Conservation (phyloP, 2,888 invertebrate genomes). For the Pardosa pseudoannulata region DNA sequence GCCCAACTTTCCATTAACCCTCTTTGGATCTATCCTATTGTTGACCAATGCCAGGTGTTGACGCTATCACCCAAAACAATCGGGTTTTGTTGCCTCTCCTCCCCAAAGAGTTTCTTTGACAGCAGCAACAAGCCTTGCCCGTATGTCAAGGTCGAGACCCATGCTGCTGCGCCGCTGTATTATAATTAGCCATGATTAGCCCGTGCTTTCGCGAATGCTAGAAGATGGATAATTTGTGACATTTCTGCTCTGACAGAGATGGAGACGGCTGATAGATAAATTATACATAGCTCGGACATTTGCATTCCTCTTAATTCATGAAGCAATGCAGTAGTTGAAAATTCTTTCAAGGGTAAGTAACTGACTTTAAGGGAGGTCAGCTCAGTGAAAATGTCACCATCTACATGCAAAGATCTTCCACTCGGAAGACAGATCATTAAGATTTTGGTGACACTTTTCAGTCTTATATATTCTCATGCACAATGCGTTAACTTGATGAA, state of each 20-base stretch:
- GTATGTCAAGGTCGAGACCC: constrained; percentile 30
- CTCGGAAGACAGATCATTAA: no score
- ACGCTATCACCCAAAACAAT: constrained; percentile 8
- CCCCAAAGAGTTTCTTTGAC: background rate
- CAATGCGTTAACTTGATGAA: no score
- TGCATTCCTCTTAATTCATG: background rate
- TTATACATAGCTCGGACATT: background rate
- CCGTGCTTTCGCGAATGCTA: background rate
- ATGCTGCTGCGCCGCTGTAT: constrained; percentile 10
- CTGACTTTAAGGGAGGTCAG: background rate
- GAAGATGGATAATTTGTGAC: constrained; percentile 16
- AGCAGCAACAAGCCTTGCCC: constrained; percentile 30
- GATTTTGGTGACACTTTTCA: no score
- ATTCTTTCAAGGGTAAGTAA: background rate
- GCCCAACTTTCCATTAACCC: background rate
- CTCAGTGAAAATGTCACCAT: no score
- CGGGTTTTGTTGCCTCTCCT: background rate
- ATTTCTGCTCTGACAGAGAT: background rate
- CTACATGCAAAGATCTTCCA: no score
- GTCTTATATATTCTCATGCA: no score
- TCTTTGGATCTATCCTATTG: background rate
- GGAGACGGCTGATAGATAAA: background rate
- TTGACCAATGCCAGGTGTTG: background rate
- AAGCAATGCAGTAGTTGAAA: constrained; percentile 5
- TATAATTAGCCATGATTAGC: constrained; percentile 36